Evolutionary conservation across 2,113 vertebrate species (phyloP).

Genomic region (Barnardius zonarius): DNA sequence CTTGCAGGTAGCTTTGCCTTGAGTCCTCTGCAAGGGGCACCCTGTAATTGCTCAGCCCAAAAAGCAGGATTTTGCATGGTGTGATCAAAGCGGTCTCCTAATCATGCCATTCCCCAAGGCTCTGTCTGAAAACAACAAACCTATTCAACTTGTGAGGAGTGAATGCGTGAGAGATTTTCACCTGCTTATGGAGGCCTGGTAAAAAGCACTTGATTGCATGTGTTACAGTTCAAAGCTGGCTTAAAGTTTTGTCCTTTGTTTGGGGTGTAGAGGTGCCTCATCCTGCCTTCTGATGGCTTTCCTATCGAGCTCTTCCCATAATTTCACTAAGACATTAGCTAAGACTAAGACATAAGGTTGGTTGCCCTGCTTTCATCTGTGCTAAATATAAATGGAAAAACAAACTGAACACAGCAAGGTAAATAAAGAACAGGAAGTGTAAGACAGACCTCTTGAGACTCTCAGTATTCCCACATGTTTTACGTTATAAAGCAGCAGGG

Average conservation of each 20-base stretch:
- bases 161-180: conserved; percentile 45
- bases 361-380: conserved; percentile 31
- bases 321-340: conserved; percentile 34
- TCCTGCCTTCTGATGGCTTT: conserved; percentile 37
- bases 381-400: conserved; percentile 67
- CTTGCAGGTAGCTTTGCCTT: conserved; percentile 25
- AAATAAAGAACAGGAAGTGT: conserved; percentile 65
- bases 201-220: neutral
- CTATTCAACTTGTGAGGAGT: conserved; percentile 27
- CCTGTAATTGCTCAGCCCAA: neutral
- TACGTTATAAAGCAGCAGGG: conserved; percentile 43
- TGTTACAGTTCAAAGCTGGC: conserved; percentile 5
- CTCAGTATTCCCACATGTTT: conserved; percentile 60
- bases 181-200: conserved; percentile 32
- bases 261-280: neutral
- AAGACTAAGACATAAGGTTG: too few relatives aligned
- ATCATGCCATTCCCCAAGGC: neutral
- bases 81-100: conserved; percentile 31
- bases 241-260: conserved; percentile 31
- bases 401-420: conserved; percentile 58
- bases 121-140: conserved; percentile 40
- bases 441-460: conserved; percentile 59
- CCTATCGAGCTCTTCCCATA: conserved; percentile 25
- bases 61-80: conserved; percentile 33
- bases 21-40: neutral